A percentile compares a stretch with the other conserved stretches of the same genome.
phyloP scores from a whole-genome alignment of 1,140 invertebrate species.

The Drosophila sucinea region DNA sequence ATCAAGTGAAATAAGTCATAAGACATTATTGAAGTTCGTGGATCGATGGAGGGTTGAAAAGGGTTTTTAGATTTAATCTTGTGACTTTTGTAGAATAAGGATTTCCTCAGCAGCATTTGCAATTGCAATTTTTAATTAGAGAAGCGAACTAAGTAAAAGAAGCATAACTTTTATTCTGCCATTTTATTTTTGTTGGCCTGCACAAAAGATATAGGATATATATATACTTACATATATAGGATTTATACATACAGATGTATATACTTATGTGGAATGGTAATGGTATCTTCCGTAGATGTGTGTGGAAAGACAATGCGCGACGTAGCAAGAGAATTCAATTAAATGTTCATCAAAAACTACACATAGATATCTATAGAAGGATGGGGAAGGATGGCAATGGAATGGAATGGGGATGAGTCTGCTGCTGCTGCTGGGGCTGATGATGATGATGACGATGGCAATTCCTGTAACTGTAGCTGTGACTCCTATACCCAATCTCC shows the following conservation, averaged over 20 bases:
- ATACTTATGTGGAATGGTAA: constrained; percentile 16
- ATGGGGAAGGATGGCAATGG: constrained; percentile 1
- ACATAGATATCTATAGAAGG: constrained; percentile 33
- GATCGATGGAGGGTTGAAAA: too few species aligned
- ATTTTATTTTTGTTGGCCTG: constrained; percentile 3
- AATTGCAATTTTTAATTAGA: constrained; percentile 76
- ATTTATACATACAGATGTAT: not conserved
- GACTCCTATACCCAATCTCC: constrained; percentile 28
- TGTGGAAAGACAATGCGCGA: constrained; percentile 52
- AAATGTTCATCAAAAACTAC: constrained; percentile 80
- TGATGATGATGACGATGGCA: constrained; percentile 41
- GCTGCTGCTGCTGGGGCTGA: constrained; percentile 9
- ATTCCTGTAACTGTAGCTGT: constrained; percentile 37
- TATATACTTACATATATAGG: not conserved
- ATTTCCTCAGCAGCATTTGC: not conserved
- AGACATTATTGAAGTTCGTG: too few species aligned
- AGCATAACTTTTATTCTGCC: not conserved
- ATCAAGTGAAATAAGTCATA: too few species aligned
- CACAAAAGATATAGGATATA: not conserved
- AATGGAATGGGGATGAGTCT: not conserved
- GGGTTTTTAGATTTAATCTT: too few species aligned
- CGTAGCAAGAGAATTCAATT: constrained; percentile 71
- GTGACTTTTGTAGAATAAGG: too few species aligned
- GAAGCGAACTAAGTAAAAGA: constrained; percentile 36
- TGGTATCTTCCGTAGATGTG: constrained; percentile 11